Conservation (phyloP, 23 tunicate species). For the Oikopleura dioica region DNA sequence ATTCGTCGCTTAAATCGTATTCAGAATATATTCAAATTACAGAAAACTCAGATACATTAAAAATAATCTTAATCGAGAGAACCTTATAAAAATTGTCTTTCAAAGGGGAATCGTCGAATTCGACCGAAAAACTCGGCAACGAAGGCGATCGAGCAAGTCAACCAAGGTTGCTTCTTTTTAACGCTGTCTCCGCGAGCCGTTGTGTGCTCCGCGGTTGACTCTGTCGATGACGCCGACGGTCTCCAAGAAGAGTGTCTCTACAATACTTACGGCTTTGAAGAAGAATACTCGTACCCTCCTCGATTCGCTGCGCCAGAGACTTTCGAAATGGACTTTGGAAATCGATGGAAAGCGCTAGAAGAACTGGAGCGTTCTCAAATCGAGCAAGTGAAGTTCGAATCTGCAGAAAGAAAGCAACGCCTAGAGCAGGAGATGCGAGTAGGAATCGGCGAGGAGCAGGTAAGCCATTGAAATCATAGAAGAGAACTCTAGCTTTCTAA, state of each 20-base stretch:
- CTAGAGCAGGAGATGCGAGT: background rate
- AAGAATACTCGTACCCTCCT: conserved; percentile 31
- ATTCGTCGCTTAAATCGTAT: no score
- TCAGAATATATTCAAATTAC: no score
- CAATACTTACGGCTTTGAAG: background rate
- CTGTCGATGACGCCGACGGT: conserved; percentile 94
- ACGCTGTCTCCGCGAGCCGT: conserved; percentile 78
- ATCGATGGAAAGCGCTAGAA: conserved; percentile 93
- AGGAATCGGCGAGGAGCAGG: conserved; percentile 11
- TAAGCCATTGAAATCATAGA: background rate
- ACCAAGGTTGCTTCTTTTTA: conserved; percentile 80
- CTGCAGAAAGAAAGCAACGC: background rate
- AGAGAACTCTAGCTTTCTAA: background rate
- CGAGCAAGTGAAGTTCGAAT: conserved; percentile 20
- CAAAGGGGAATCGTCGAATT: conserved; percentile 70
- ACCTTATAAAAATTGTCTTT: background rate
- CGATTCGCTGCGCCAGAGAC: conserved; percentile 64
- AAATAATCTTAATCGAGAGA: background rate
- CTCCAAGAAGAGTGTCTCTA: conserved; percentile 21
- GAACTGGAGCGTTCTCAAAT: conserved; percentile 75
- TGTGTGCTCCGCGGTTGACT: conserved; percentile 33
- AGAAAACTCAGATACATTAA: background rate
- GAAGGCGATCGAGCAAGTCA: conserved; percentile 58
- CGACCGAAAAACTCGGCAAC: conserved; percentile 59
- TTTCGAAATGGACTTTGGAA: conserved; percentile 67